Evolutionary conservation across 2,888 invertebrate genomes (phyloP).

Genomic region (Sclerodermus sp.): DNA sequence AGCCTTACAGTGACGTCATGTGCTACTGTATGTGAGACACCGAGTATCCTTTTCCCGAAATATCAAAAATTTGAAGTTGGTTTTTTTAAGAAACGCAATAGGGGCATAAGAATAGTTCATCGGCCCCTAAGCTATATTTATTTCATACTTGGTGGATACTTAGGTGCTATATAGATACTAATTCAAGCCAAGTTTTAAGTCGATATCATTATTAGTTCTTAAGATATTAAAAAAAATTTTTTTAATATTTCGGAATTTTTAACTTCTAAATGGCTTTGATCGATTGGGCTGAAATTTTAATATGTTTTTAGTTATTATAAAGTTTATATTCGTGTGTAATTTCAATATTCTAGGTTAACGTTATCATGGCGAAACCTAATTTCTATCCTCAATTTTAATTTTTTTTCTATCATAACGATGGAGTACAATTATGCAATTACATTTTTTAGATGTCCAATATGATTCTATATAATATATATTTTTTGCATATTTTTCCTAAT

Average conservation of each 20-base stretch:
- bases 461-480: not conserved
- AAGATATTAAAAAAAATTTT: conserved; percentile 4
- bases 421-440: no score
- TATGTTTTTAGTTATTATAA: not conserved
- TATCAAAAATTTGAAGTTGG: no score
- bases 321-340: not conserved
- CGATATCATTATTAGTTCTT: not conserved
- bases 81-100: not conserved
- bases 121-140: not conserved
- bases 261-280: not conserved
- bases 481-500: not conserved
- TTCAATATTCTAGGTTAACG: not conserved
- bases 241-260: conserved; percentile 1
- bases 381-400: no score
- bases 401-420: no score
- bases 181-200: not conserved
- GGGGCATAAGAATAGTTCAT: not conserved
- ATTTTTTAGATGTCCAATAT: no score
- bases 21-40: no score
- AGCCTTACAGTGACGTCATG: no score
- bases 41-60: no score
- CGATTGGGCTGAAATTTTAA: not conserved
- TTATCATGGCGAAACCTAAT: not conserved
- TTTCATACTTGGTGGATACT: not conserved
- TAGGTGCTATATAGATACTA: not conserved